These are phyloP conservation scores for Boloria euphrosyne DNA, from an alignment of 2,888 invertebrate species.

Conservation along the genomic window DNA sequence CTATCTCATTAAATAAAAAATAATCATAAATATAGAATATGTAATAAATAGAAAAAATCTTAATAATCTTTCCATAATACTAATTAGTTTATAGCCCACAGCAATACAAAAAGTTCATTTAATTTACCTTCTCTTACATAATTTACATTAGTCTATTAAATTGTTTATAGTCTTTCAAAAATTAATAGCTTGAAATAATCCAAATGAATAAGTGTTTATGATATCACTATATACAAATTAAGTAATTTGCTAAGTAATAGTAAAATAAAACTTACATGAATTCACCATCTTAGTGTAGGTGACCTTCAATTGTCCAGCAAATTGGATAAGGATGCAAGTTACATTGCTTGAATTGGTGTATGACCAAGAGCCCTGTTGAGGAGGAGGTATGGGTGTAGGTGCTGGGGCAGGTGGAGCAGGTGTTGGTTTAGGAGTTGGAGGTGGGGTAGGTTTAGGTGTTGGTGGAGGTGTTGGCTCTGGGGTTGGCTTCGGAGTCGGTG, in stretches of 20 bases:
- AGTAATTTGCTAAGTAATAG: neutral
- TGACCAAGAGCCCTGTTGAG: conserved; percentile 62
- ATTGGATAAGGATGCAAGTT: conserved; percentile 85
- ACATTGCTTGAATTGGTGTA: conserved; percentile 62
- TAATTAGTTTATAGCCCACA: too few relatives aligned
- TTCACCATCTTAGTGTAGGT: conserved; percentile 64
- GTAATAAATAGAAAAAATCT: too few relatives aligned
- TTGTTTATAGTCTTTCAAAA: too few relatives aligned
- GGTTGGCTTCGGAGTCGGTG: conserved; percentile 41
- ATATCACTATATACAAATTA: too few relatives aligned
- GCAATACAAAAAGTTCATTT: too few relatives aligned
- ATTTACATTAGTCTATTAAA: too few relatives aligned
- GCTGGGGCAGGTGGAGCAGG: conserved; percentile 64
- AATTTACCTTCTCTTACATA: too few relatives aligned
- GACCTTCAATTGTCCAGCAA: conserved; percentile 86
- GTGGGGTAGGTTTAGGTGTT: conserved; percentile 42
- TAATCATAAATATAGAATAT: too few relatives aligned
- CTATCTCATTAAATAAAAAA: too few relatives aligned
- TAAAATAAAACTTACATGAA: conserved; percentile 54
- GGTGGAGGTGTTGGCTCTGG: conserved; percentile 54
- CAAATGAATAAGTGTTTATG: too few relatives aligned
- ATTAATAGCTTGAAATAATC: too few relatives aligned
- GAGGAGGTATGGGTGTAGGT: conserved; percentile 56
- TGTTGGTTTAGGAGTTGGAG: conserved; percentile 60
- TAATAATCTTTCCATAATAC: too few relatives aligned